These are phyloP conservation scores for Casuarius casuarius DNA, from an alignment of 2,113 vertebrate species.

Conservation along the genomic window DNA sequence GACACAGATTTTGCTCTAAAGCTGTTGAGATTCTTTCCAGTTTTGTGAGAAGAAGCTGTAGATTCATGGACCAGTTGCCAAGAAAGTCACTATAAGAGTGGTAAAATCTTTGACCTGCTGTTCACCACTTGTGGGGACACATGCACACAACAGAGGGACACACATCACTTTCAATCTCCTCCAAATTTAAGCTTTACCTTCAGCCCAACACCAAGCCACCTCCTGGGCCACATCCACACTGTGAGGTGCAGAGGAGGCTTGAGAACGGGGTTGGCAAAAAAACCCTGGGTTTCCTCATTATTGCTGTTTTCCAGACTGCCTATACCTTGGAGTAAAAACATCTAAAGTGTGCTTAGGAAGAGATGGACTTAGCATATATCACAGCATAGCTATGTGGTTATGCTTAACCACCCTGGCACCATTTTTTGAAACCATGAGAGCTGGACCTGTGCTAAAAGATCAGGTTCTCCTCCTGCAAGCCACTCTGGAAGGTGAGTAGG, in stretches of 20 bases:
- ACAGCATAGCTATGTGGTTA: background rate
- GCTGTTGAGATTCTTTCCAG: background rate
- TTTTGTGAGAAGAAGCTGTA: background rate
- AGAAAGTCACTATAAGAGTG: background rate
- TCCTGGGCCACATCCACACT: background rate
- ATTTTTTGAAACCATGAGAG: background rate
- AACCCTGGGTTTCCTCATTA: fast-evolving
- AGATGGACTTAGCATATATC: background rate
- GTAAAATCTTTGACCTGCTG: background rate
- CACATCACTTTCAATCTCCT: too few species aligned
- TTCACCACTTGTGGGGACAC: background rate
- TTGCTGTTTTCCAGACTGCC: background rate
- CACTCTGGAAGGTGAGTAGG: background rate
- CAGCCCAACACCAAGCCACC: background rate
- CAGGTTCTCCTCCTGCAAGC: background rate
- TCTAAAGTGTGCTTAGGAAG: fast-evolving
- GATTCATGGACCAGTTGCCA: background rate
- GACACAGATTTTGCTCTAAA: background rate
- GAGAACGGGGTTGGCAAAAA: background rate
- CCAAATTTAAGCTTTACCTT: background rate
- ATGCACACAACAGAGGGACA: fast-evolving
- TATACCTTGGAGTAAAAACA: background rate
- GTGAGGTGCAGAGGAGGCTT: background rate
- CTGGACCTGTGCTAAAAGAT: background rate
- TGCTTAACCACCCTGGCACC: background rate